Conservation (phyloP, 2,888 invertebrate genomes). For the Pseudanteris insignis region DNA sequence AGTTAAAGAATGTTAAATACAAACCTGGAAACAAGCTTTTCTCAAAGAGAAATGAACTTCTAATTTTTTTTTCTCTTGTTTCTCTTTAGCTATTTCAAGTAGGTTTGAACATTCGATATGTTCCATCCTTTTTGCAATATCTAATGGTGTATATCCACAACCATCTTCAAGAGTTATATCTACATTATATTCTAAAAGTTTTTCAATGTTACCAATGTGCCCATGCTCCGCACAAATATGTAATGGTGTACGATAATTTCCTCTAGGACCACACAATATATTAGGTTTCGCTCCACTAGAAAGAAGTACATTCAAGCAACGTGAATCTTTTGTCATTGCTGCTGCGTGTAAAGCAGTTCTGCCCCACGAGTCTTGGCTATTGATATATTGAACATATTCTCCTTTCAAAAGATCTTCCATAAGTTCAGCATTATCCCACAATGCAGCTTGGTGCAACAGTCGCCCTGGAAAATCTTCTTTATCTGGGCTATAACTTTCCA, state of each 20-base stretch:
- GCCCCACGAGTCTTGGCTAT: slow-evolving; percentile 79
- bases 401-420: slow-evolving; percentile 82
- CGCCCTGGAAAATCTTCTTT: slow-evolving; percentile 83
- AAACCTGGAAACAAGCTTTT: slow-evolving; percentile 74
- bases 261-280: slow-evolving; percentile 74
- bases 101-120: slow-evolving; percentile 74
- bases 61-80: slow-evolving; percentile 76
- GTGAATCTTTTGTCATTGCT: slow-evolving; percentile 79
- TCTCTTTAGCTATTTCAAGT: slow-evolving; percentile 75
- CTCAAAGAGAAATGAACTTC: slow-evolving; percentile 80
- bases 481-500: slow-evolving; percentile 80
- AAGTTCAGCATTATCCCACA: slow-evolving; percentile 89
- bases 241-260: slow-evolving; percentile 80
- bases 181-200: slow-evolving; percentile 76
- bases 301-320: slow-evolving; percentile 78
- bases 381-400: slow-evolving; percentile 72
- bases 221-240: slow-evolving; percentile 86
- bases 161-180: slow-evolving; percentile 73
- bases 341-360: slow-evolving; percentile 85
- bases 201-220: slow-evolving; percentile 75
- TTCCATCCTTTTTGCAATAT: slow-evolving; percentile 75
- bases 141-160: slow-evolving; percentile 77
- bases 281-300: slow-evolving; percentile 78
- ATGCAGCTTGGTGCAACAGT: slow-evolving; percentile 82
- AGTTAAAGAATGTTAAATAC: too few relatives aligned